These are phyloP conservation scores for Sphenodon punctatus DNA, from an alignment of 2,797 vertebrate species.

Conservation along the genomic window DNA sequence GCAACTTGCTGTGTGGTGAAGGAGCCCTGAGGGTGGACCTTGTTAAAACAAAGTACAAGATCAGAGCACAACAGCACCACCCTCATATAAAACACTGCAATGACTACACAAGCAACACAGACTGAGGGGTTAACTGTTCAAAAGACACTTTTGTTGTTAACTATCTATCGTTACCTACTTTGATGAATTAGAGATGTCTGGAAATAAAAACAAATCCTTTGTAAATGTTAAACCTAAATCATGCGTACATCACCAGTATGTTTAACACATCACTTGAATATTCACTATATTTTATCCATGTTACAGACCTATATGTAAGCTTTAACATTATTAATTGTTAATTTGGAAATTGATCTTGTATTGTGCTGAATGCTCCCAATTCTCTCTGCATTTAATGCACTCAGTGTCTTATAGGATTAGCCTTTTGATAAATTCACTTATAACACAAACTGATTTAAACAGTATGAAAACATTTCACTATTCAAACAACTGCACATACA, in stretches of 20 bases:
- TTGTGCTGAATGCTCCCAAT: not conserved
- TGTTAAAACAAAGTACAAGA: constrained; percentile 8
- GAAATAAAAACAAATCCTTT: constrained; percentile 2
- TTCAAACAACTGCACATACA: not conserved
- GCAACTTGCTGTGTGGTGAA: not conserved
- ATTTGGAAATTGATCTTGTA: constrained; percentile 18
- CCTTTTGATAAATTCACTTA: not conserved
- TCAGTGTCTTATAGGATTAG: not conserved
- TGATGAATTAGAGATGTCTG: not conserved
- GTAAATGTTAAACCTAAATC: constrained; percentile 2
- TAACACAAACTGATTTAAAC: not conserved
- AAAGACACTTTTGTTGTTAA: not conserved
- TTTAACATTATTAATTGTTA: constrained; percentile 19
- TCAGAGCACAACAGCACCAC: not conserved
- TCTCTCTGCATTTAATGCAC: constrained; percentile 5
- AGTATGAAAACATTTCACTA: constrained; percentile 1
- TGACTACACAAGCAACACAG: not conserved
- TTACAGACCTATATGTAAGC: not conserved
- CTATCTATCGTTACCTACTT: too few species aligned
- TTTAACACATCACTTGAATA: not conserved
- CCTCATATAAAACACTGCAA: not conserved
- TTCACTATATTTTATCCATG: constrained; percentile 1
- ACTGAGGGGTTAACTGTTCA: constrained; percentile 1
- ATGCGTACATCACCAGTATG: not conserved
- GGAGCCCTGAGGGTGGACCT: constrained; percentile 11